Conservation (phyloP, 2,888 invertebrate genomes). For the Lasioglossum marginatum region DNA sequence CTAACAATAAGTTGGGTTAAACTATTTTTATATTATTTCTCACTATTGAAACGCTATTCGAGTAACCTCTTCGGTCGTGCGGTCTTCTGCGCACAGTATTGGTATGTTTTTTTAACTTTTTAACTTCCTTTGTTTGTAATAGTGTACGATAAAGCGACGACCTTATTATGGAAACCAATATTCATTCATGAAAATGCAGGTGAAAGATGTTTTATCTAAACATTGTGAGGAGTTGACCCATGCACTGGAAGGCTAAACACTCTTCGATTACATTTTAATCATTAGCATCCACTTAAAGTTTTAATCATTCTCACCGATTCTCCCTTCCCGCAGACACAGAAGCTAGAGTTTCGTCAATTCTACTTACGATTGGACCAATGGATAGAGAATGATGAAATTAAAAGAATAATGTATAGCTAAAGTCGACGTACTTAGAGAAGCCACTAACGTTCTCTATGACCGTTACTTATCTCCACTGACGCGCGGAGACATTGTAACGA, state of each 20-base stretch:
- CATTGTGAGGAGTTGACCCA: background rate
- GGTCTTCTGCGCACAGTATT: too few species aligned
- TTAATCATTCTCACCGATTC: background rate
- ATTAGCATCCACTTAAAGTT: background rate
- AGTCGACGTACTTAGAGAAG: slow-evolving; percentile 45
- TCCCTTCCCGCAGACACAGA: background rate
- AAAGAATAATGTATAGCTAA: slow-evolving; percentile 24
- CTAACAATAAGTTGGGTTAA: background rate
- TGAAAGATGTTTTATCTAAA: background rate
- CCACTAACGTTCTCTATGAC: slow-evolving; percentile 30
- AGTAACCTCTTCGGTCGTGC: too few species aligned
- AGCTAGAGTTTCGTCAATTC: slow-evolving; percentile 21
- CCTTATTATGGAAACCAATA: background rate
- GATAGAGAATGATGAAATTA: slow-evolving; percentile 24
- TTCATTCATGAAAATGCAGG: background rate
- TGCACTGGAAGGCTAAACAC: background rate
- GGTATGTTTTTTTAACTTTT: too few species aligned
- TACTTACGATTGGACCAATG: slow-evolving; percentile 53
- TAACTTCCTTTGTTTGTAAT: too few species aligned
- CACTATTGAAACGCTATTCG: background rate
- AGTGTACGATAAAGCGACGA: too few species aligned
- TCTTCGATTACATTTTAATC: background rate
- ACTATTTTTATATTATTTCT: background rate
- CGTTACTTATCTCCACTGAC: slow-evolving; percentile 33
- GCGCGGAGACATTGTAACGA: slow-evolving; percentile 21